A percentile compares a stretch with the other conserved stretches of the same genome.
phyloP scores from a whole-genome alignment of 2,797 vertebrate species.

The Phyllotis vaccarum region DNA sequence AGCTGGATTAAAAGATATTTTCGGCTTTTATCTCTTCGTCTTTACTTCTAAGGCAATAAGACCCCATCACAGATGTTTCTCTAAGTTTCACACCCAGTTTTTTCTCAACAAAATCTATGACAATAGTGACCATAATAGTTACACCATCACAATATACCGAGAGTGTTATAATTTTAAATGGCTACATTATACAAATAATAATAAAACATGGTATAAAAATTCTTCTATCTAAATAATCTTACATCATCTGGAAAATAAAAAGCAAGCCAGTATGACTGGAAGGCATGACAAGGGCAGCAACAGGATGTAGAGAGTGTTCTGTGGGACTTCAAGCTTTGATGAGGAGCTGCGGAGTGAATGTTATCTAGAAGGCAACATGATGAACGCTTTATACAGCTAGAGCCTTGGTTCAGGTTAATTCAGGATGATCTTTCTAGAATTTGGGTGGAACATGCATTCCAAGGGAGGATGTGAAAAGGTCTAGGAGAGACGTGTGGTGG shows the following conservation, averaged over 20 bases:
- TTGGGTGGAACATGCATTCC: neutral
- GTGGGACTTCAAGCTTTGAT: fast-evolving
- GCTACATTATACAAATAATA: no score
- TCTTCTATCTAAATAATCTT: neutral
- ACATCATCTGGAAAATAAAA: neutral
- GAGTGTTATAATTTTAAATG: neutral
- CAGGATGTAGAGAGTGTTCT: no score
- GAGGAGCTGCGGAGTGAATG: fast-evolving
- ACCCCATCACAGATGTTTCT: neutral
- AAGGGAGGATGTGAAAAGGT: neutral
- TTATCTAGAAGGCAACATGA: neutral
- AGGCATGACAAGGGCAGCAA: fast-evolving
- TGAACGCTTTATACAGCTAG: neutral
- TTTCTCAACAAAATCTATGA: neutral
- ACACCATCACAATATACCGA: neutral
- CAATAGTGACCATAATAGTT: neutral
- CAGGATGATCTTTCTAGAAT: slow-evolving; percentile 7
- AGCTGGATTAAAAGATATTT: no score
- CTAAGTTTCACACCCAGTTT: neutral
- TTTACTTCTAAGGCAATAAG: neutral
- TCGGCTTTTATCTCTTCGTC: neutral
- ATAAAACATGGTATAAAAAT: neutral
- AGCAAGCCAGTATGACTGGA: neutral
- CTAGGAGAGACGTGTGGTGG: neutral
- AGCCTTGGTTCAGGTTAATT: neutral